A percentile compares a stretch with the other conserved stretches of the same genome.
Conservation (phyloP, 2,888 invertebrate species). For the Cyclophora albipunctata region DNA sequence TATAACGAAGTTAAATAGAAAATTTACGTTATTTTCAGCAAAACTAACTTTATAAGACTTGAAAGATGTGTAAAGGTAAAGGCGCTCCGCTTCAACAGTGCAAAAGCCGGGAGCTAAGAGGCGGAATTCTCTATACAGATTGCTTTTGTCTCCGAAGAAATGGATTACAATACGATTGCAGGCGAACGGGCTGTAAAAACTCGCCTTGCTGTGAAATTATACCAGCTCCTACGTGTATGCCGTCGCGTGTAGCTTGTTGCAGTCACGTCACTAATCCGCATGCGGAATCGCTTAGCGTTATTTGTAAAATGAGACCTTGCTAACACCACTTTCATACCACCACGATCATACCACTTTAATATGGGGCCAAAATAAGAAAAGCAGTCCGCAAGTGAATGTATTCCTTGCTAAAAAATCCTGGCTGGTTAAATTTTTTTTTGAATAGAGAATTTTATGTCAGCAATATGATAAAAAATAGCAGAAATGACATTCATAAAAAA, state of each 20-base stretch:
- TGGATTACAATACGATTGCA: slow-evolving; percentile 74
- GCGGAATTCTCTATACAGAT: slow-evolving; percentile 66
- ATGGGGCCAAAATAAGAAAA: no score
- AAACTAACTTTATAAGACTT: no score
- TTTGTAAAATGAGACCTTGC: slow-evolving; percentile 39
- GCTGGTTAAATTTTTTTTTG: slow-evolving; percentile 16
- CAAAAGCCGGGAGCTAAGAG: slow-evolving; percentile 68
- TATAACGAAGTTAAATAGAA: no score
- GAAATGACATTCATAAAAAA: slow-evolving; percentile 38
- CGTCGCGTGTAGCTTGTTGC: slow-evolving; percentile 47
- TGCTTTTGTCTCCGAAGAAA: slow-evolving; percentile 74
- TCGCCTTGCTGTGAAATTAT: slow-evolving; percentile 43
- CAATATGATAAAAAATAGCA: slow-evolving; percentile 25
- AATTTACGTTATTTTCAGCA: no score
- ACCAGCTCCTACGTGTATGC: slow-evolving; percentile 52
- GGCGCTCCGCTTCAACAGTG: slow-evolving; percentile 19
- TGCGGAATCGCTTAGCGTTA: slow-evolving; percentile 43
- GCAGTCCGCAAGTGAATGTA: no score
- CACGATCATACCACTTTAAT: no score
- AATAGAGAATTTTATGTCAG: slow-evolving; percentile 17
- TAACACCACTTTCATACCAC: neutral
- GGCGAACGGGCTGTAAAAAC: slow-evolving; percentile 63
- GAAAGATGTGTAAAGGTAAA: no score
- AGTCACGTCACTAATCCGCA: slow-evolving; percentile 52
- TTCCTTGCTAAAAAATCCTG: slow-evolving; percentile 2